Conservation (phyloP, 2,888 invertebrate genomes). For the Phortica magna region DNA sequence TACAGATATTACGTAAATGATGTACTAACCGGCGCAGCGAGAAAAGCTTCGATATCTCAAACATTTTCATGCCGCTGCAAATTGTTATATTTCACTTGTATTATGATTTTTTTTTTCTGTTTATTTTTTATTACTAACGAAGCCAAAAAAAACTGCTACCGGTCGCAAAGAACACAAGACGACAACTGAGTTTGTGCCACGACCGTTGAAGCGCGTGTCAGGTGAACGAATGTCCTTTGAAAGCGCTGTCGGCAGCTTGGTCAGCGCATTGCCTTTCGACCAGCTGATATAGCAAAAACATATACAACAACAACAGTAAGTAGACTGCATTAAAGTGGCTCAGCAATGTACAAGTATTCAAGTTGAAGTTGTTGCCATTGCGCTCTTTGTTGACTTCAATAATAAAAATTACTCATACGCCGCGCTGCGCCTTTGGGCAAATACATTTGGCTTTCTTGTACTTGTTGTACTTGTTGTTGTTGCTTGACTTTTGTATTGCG, state of each 20-base stretch:
- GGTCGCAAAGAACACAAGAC: constrained; percentile 23
- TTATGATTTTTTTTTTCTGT: constrained; percentile 1
- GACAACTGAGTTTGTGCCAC: constrained; percentile 17
- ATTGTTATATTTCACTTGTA: neutral
- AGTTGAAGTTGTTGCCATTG: neutral
- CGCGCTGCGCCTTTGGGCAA: constrained; percentile 38
- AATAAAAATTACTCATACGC: constrained; percentile 62
- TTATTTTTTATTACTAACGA: constrained; percentile 12
- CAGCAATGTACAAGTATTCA: neutral
- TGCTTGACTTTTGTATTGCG: constrained; percentile 46
- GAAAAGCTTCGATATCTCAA: constrained; percentile 75
- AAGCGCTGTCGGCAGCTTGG: neutral
- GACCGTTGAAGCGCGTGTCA: neutral
- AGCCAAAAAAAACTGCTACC: neutral
- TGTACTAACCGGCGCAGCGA: constrained; percentile 71
- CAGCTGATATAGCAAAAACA: neutral
- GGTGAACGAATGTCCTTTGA: constrained; percentile 6
- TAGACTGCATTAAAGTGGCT: neutral
- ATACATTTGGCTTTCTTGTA: neutral
- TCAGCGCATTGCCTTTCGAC: neutral
- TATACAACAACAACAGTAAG: constrained; percentile 1
- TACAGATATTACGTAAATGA: neutral
- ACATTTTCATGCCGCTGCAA: constrained; percentile 66
- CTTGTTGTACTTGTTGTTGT: constrained; percentile 19
- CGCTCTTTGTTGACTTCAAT: neutral